Base-by-base conservation (phyloP, 35 echinoderm and acorn worm species). In the Ophiothrix spiculata region DNA sequence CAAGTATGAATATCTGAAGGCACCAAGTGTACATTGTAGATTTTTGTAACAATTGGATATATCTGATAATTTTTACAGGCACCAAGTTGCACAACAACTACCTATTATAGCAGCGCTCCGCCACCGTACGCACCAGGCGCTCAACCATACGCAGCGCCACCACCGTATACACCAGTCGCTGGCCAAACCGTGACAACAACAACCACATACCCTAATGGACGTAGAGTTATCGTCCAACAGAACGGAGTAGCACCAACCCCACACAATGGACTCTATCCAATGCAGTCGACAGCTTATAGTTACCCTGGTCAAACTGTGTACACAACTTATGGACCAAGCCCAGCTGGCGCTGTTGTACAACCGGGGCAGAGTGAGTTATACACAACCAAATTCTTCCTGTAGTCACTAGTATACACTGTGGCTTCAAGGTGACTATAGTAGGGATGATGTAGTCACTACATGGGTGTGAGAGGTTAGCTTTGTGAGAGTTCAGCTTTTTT, bases 281-380 rank as follows among this genome's bases (percentile, higher is more conserved):
- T 33, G n/a, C 87, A 88, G 79, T 75, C 87, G 19, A 35, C 56
- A 31, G 64, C 64, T 12, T 88, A 88, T 31, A 81, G 77, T 32
- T 88, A 88, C 60, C 87, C 87, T 37, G 87, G 87, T 14, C 87
- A 88, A 35, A 88, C 87, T 0, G 56, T 81, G 16, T 88, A 88
- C n/a, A 74, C 87, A 31, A 88, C 87, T 23, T 80, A 88, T 38
- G 49, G 56, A n/a, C 60, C 60, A 2, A 10, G 16, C n/a, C n/a
- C 60, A 12, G 60, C 60, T 69, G 60, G 60, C 3, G 60, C 60
- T n/a, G 60, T 69, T 1, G n/a, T n/a, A n/a, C n/a, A n/a, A n/a
- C 25, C 10, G 4, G 8, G 60, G 29, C 60, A 69, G 29, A n/a
- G 10, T 69, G 25, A 69, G 60, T 69, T n/a, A n/a, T n/a, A n/a